Conservation (phyloP, 1,140 invertebrate species). For the Lethocerus indicus region DNA sequence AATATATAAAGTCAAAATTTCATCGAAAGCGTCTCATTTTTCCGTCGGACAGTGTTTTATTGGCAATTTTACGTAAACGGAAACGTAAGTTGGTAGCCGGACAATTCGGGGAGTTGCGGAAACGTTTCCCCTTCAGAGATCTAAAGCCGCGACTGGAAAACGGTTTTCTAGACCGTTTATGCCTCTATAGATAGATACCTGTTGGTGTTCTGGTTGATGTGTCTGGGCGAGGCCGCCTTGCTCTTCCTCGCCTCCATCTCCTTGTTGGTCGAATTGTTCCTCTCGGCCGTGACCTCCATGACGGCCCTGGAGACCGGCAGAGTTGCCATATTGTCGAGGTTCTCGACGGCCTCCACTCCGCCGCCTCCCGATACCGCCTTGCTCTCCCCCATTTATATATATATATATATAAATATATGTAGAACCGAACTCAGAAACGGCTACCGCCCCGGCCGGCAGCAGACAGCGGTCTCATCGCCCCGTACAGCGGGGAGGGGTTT, state of each 20-base stretch:
- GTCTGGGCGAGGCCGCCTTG: slow-evolving; percentile 5
- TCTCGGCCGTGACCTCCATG: slow-evolving; percentile 41
- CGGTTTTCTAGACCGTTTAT: too few species aligned
- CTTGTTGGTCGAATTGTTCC: slow-evolving; percentile 65
- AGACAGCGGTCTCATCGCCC: too few species aligned
- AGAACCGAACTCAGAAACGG: too few species aligned
- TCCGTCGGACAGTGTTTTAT: too few species aligned
- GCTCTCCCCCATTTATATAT: too few species aligned
- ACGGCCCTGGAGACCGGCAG: slow-evolving; percentile 44
- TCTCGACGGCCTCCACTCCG: slow-evolving; percentile 63
- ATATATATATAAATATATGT: too few species aligned
- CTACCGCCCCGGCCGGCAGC: too few species aligned
- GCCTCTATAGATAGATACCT: slow-evolving; percentile 2
- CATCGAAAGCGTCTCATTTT: too few species aligned
- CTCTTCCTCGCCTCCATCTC: slow-evolving; percentile 65
- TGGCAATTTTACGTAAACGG: neutral
- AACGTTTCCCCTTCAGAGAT: neutral
- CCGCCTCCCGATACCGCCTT: too few species aligned
- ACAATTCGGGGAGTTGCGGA: neutral
- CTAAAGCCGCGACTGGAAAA: too few species aligned
- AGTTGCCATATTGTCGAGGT: slow-evolving; percentile 68
- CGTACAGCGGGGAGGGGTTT: too few species aligned
- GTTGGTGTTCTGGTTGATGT: slow-evolving; percentile 37
- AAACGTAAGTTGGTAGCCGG: neutral
- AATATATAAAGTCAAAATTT: too few species aligned